A percentile compares a stretch with the other conserved stretches of the same genome.
These are phyloP conservation scores for Myotis planiceps DNA, from an alignment of 2,797 vertebrate genomes.

Conservation along the genomic window DNA sequence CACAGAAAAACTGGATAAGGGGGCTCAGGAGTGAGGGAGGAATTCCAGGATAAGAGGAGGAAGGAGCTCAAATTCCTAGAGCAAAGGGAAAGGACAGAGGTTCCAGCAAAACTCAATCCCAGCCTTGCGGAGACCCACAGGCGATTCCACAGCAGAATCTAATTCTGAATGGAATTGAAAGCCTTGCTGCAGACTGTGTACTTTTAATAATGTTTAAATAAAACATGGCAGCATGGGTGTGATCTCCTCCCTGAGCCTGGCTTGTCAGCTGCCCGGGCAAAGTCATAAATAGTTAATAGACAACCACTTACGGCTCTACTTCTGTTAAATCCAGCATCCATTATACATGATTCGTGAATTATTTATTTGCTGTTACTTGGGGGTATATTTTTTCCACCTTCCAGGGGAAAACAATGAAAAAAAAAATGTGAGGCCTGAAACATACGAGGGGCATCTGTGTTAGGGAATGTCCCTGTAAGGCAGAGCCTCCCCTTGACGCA, in stretches of 20 bases:
- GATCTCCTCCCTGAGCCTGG: constrained; percentile 52
- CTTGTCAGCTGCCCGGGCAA: constrained; percentile 52
- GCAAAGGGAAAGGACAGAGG: fast-evolving
- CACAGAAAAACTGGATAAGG: background rate
- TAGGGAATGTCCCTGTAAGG: background rate
- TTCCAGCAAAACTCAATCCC: background rate
- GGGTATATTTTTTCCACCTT: constrained; percentile 58
- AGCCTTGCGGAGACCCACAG: background rate
- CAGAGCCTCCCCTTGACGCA: background rate
- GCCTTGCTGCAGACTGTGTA: constrained; percentile 54
- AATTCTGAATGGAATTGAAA: constrained; percentile 32
- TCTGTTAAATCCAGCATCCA: constrained; percentile 83
- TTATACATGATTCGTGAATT: constrained; percentile 85
- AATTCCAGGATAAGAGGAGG: no score
- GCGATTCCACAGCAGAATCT: background rate
- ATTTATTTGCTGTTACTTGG: constrained; percentile 82
- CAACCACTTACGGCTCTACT: constrained; percentile 81
- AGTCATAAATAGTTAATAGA: constrained; percentile 86
- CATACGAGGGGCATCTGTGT: background rate
- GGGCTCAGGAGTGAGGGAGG: background rate
- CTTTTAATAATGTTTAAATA: constrained; percentile 81
- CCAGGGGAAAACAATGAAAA: background rate
- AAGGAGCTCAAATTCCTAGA: background rate
- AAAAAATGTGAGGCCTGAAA: background rate
- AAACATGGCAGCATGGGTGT: constrained; percentile 76